Evolutionary conservation across 2,797 vertebrate species (phyloP).

Genomic region (Enteromius anoplus): DNA sequence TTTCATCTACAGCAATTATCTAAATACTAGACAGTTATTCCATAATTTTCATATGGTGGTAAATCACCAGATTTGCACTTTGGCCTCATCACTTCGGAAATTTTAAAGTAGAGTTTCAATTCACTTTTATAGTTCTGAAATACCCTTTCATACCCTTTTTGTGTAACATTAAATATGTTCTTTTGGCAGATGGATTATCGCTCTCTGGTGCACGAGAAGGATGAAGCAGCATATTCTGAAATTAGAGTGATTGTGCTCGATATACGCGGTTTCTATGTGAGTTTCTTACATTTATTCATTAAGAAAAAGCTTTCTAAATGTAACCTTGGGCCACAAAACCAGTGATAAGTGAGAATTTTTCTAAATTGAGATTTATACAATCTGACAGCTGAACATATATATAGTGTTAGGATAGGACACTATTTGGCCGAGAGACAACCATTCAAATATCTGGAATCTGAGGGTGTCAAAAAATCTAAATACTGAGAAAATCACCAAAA

Average conservation of each 20-base stretch:
- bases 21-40: neutral
- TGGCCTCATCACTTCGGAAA: neutral
- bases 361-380: no score
- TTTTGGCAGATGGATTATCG: slow-evolving; percentile 88
- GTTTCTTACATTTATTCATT: slow-evolving; percentile 59
- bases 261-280: slow-evolving; percentile 88
- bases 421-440: no score
- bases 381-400: no score
- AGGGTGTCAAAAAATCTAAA: no score
- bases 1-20: neutral
- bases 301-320: neutral
- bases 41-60: neutral
- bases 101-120: neutral
- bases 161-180: neutral
- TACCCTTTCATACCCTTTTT: neutral
- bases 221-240: slow-evolving; percentile 80
- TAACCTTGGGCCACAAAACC: no score
- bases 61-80: slow-evolving; percentile 2
- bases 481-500: no score
- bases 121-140: neutral
- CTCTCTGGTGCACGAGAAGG: slow-evolving; percentile 85
- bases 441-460: no score
- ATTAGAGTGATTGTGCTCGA: slow-evolving; percentile 82
- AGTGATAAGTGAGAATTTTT: no score
- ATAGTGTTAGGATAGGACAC: no score